Percentiles rank a stretch among this genome's conserved stretches.
Conservation (phyloP, 1,140 invertebrate species). For the Apis mellifera region Amel_HAv3.1 CM009936.2:3825001-3825500, state of each 20-base stretch:
- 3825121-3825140: no score
- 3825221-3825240: not conserved
- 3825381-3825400: conserved; percentile 30
- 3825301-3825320: conserved; percentile 18
- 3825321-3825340: conserved; percentile 1
- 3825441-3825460: conserved; percentile 48
- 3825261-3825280: conserved; percentile 3
- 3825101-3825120: no score
- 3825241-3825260: not conserved
- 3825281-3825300: not conserved
- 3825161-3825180: no score
- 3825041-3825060: no score
- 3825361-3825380: conserved; percentile 15
- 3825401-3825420: conserved; percentile 15
- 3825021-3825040: no score
- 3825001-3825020: no score
- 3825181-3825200: not conserved
- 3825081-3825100: no score
- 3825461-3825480: conserved; percentile 44
- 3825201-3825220: not conserved
- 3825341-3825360: conserved; percentile 44
- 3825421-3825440: conserved; percentile 46
- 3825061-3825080: no score
- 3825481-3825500: conserved; percentile 3
- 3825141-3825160: no score